These are phyloP conservation scores for Diarsia rubi DNA, from an alignment of 2,888 invertebrate species.

Conservation along the genomic window DNA sequence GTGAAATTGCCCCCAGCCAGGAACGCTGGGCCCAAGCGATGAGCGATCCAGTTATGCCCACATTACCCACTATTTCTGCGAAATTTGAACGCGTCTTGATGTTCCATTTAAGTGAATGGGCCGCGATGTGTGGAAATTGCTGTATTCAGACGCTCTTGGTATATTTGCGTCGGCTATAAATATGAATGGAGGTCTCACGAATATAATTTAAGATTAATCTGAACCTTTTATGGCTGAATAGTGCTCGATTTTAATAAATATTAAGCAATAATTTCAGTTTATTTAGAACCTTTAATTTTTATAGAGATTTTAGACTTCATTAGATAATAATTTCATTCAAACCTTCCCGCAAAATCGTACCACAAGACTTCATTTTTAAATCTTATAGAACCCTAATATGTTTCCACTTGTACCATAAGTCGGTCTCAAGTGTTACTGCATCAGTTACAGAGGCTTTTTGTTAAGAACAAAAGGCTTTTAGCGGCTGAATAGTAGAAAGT, in stretches of 20 bases:
- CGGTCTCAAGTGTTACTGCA: constrained; percentile 77
- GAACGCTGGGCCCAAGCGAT: constrained; percentile 68
- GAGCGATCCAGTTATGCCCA: constrained; percentile 62
- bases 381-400: background rate
- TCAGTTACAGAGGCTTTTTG: constrained; percentile 83
- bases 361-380: background rate
- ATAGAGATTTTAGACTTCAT: background rate
- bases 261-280: background rate
- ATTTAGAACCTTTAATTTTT: background rate
- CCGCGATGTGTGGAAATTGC: constrained; percentile 51
- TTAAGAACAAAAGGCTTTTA: constrained; percentile 82
- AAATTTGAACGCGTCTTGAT: constrained; percentile 56
- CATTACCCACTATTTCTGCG: constrained; percentile 62
- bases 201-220: constrained; percentile 20
- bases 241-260: background rate
- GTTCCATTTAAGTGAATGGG: constrained; percentile 61
- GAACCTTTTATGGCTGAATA: constrained; percentile 8
- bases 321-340: background rate
- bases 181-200: constrained; percentile 34
- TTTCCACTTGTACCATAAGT: constrained; percentile 63
- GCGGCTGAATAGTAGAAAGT: constrained; percentile 73
- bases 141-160: constrained; percentile 40
- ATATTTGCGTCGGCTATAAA: constrained; percentile 32
- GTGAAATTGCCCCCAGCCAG: constrained; percentile 83
- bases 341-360: too few species aligned